A percentile compares a stretch with the other conserved stretches of the same genome.
phyloP scores from a whole-genome alignment of 2,113 vertebrate species.

The Colinus virginianus region DNA sequence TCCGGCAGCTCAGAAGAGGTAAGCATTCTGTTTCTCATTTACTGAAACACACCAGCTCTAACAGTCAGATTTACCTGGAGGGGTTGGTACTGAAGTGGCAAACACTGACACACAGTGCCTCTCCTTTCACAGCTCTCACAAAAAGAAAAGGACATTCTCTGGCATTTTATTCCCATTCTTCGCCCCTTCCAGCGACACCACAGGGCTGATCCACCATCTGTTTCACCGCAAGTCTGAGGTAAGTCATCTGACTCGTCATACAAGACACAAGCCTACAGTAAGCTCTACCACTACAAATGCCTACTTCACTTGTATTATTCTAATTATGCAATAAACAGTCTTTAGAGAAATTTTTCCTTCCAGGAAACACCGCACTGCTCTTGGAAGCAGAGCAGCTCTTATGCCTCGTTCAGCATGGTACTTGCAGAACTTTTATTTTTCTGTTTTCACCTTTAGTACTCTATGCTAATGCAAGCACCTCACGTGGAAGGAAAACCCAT shows the following conservation, averaged over 20 bases:
- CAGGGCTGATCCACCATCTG: not conserved
- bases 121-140: not conserved
- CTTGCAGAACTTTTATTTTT: not conserved
- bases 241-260: not conserved
- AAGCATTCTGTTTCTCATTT: not conserved
- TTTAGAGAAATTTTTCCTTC: no score
- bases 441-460: no score
- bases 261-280: not conserved
- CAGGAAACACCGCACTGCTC: no score
- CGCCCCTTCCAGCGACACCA: no score
- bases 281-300: not conserved
- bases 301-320: not conserved
- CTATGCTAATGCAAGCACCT: no score
- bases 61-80: not conserved
- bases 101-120: not conserved
- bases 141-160: rapidly evolving
- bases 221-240: not conserved
- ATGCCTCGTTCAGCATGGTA: not conserved
- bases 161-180: no score
- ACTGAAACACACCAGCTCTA: not conserved
- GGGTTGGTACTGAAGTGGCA: not conserved
- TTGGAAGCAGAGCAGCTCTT: not conserved
- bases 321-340: not conserved
- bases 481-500: no score
- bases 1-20: not conserved